Percentiles rank a stretch among this genome's conserved stretches.
Conservation (phyloP, 1,140 invertebrate genomes). For the Drosophila nebulosa region DNA sequence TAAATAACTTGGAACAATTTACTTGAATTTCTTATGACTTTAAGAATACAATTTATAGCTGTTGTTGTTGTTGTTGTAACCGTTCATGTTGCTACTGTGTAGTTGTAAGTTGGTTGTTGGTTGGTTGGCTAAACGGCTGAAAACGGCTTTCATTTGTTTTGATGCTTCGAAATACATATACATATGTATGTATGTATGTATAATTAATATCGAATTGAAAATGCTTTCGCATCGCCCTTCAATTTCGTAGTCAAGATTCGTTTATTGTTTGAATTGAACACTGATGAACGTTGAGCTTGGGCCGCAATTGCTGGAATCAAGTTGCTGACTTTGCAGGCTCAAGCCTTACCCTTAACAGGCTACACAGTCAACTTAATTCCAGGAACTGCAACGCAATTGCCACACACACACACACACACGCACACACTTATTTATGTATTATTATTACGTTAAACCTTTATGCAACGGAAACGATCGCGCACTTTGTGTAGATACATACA, state of each 20-base stretch:
- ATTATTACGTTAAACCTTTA: constrained; percentile 29
- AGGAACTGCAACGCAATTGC: constrained; percentile 77
- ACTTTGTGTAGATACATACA: constrained; percentile 8
- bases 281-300: constrained; percentile 35
- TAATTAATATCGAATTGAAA: background rate
- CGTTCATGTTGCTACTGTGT: background rate
- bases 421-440: background rate
- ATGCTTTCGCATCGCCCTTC: constrained; percentile 12
- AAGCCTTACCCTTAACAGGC: constrained; percentile 72
- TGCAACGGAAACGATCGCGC: background rate
- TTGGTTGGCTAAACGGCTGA: background rate
- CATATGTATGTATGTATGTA: constrained; percentile 14
- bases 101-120: background rate
- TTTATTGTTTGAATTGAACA: constrained; percentile 28
- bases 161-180: too few relatives aligned
- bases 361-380: constrained; percentile 81
- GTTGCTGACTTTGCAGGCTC: constrained; percentile 80
- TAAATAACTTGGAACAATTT: constrained; percentile 22
- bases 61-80: background rate
- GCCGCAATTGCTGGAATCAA: constrained; percentile 81
- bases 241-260: constrained; percentile 33
- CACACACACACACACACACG: constrained; percentile 13
- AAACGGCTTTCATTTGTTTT: background rate
- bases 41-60: background rate
- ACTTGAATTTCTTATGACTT: background rate